Conservation (phyloP, 2,113 vertebrate species). For the Poecile atricapillus region DNA sequence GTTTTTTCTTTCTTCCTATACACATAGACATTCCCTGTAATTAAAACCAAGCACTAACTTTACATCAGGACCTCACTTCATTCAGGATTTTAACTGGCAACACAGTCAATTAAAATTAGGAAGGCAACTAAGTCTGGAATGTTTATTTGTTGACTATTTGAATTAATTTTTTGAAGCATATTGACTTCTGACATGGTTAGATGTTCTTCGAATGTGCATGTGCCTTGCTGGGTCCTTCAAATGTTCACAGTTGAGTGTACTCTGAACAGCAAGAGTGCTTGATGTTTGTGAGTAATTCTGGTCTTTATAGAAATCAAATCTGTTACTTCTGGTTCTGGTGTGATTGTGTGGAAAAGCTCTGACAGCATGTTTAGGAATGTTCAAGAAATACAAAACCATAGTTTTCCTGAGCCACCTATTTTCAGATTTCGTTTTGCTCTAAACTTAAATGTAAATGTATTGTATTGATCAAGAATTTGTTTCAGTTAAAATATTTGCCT, state of each 20-base stretch:
- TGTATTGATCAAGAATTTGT: not conserved
- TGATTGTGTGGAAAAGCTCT: not conserved
- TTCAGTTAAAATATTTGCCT: not conserved
- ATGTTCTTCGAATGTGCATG: not conserved
- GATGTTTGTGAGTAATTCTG: not conserved
- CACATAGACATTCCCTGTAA: not conserved
- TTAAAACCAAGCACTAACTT: not conserved
- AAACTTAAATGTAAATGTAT: not conserved
- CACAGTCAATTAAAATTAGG: not conserved
- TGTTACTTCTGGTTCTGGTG: not conserved
- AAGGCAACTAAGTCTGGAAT: not conserved
- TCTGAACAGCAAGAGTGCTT: not conserved
- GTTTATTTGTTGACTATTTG: not conserved
- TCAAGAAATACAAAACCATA: not conserved
- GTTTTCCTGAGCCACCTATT: not conserved
- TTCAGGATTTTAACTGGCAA: not conserved
- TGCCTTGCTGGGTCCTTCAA: not conserved
- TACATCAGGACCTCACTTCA: not conserved
- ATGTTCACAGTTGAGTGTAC: not conserved
- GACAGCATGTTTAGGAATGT: not conserved
- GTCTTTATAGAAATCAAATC: not conserved
- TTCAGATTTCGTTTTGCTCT: not conserved
- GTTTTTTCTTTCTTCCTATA: not conserved
- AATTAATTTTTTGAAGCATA: not conserved
- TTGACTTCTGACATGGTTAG: not conserved